phyloP scores from a whole-genome alignment of 2,797 vertebrate species.

The Aldrovandia affinis region DNA sequence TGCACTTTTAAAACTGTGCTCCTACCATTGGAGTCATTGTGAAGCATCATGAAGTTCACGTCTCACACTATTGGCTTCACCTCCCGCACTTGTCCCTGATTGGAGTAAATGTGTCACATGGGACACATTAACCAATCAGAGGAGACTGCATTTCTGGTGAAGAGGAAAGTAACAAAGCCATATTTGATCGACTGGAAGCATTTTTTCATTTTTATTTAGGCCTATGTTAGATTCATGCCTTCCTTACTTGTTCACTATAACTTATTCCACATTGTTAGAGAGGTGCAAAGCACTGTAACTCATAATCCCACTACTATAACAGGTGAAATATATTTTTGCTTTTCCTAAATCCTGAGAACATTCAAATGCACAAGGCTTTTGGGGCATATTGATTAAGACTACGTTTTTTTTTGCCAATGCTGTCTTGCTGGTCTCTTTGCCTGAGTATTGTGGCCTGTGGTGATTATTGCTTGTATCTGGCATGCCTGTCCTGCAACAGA shows the following conservation, averaged over 20 bases:
- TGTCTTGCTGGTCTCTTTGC: not conserved
- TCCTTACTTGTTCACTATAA: not conserved
- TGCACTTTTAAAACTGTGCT: not conserved
- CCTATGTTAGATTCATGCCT: not conserved
- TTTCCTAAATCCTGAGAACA: not conserved
- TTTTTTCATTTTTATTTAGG: not conserved
- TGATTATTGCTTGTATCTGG: constrained; percentile 9
- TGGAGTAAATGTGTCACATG: not conserved
- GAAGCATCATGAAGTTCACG: not conserved
- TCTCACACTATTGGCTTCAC: not conserved
- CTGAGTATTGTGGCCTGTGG: not conserved
- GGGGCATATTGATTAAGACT: not conserved
- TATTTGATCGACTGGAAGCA: constrained; percentile 8
- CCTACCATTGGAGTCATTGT: not conserved
- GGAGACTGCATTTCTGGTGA: constrained; percentile 1
- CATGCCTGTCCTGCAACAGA: constrained; percentile 27
- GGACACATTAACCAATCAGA: not conserved
- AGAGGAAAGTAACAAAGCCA: not conserved
- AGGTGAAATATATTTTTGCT: not conserved
- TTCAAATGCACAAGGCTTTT: not conserved
- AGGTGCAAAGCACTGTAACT: too few species aligned
- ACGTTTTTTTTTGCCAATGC: not conserved
- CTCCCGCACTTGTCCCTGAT: constrained; percentile 12
- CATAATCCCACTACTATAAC: not conserved
- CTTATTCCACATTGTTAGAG: not conserved